phyloP scores from a whole-genome alignment of 2,888 invertebrate species.

The Listrodromus nycthemerus region DNA sequence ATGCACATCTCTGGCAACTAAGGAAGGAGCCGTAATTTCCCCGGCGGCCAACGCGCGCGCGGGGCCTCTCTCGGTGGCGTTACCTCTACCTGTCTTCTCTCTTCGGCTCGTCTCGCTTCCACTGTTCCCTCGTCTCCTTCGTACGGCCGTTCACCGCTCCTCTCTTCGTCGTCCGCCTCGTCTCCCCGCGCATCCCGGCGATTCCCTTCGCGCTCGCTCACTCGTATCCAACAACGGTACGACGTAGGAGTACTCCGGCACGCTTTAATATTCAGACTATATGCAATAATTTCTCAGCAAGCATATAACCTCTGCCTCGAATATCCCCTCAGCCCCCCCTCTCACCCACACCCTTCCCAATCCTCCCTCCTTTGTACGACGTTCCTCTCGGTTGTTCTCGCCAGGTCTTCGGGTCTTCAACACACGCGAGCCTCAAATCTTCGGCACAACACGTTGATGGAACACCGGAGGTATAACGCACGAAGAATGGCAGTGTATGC shows the following conservation, averaged over 20 bases:
- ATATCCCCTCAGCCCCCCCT: conserved; percentile 38
- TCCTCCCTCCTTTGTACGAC: conserved; percentile 37
- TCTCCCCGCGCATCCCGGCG: conserved; percentile 25
- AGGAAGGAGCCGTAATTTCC: conserved; percentile 84
- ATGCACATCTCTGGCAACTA: conserved; percentile 83
- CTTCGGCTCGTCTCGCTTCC: conserved; percentile 72
- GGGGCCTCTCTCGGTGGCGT: conserved; percentile 80
- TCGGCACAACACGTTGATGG: conserved; percentile 24
- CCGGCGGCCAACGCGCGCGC: conserved; percentile 81
- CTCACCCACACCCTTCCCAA: conserved; percentile 53
- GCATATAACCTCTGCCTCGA: conserved; percentile 76
- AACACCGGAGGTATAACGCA: conserved; percentile 1
- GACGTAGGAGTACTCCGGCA: conserved; percentile 76
- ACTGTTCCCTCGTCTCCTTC: conserved; percentile 62
- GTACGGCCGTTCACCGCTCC: conserved; percentile 58
- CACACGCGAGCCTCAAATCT: conserved; percentile 38
- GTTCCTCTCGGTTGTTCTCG: conserved; percentile 46
- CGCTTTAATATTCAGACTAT: conserved; percentile 84
- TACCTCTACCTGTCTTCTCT: conserved; percentile 79
- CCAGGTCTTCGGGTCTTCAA: conserved; percentile 29
- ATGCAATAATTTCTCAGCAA: conserved; percentile 84
- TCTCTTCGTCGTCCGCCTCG: conserved; percentile 67
- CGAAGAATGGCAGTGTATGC: conserved; percentile 10
- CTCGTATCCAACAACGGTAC: conserved; percentile 14
- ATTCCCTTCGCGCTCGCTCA: conserved; percentile 2